These are phyloP conservation scores for Sinonovacula constricta DNA, from an alignment of 1,140 invertebrate genomes.

Conservation along the genomic window DNA sequence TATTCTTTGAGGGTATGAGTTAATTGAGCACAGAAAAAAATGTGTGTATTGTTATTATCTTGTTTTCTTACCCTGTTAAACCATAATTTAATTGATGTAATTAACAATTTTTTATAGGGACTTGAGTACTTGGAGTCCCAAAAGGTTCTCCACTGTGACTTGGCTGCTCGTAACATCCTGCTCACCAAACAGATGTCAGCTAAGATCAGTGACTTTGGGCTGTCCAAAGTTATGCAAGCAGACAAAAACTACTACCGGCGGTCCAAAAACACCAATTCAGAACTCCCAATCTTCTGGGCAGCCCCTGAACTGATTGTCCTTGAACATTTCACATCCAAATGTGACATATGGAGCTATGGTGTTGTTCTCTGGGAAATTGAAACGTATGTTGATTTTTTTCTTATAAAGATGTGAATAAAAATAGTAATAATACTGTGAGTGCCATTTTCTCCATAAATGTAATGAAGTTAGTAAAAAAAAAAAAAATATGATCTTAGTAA, in stretches of 20 bases:
- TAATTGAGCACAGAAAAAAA: too few relatives aligned
- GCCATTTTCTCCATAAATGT: too few relatives aligned
- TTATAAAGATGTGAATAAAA: too few relatives aligned
- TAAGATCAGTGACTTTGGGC: not conserved
- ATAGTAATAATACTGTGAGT: too few relatives aligned
- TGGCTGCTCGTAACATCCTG: slow-evolving; percentile 95
- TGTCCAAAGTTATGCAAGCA: not conserved
- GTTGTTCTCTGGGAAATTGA: slow-evolving; percentile 95
- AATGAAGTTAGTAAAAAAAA: too few relatives aligned
- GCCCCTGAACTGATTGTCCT: slow-evolving; percentile 27
- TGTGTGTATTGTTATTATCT: too few relatives aligned
- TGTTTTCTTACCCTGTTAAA: too few relatives aligned
- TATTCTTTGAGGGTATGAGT: too few relatives aligned
- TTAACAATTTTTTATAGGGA: slow-evolving; percentile 72
- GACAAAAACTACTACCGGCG: slow-evolving; percentile 10
- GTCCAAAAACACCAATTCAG: not conserved
- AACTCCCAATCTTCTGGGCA: slow-evolving; percentile 23
- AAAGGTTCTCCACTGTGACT: slow-evolving; percentile 83
- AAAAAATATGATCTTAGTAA: too few relatives aligned
- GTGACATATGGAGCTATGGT: slow-evolving; percentile 97
- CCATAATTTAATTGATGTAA: too few relatives aligned
- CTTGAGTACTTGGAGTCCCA: slow-evolving; percentile 68
- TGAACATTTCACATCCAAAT: slow-evolving; percentile 87
- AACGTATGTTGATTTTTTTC: slow-evolving; percentile 81
- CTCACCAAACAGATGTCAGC: slow-evolving; percentile 88